Conservation (phyloP, 2,888 invertebrate genomes). For the Nephrocerus scutellatus region DNA sequence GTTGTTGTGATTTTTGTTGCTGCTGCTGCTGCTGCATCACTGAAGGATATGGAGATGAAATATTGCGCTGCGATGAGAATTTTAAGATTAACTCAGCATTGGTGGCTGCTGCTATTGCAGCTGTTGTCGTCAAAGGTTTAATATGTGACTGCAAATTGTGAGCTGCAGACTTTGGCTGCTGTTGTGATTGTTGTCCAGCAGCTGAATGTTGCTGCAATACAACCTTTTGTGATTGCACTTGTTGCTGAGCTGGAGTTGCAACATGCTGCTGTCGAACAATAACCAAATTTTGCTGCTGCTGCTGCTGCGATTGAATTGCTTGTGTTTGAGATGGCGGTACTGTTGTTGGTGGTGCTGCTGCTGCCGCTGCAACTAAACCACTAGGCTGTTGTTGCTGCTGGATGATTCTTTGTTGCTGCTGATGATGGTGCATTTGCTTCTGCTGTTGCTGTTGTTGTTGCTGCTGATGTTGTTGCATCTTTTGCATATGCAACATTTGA, state of each 20-base stretch:
- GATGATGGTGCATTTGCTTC: slow-evolving; percentile 27
- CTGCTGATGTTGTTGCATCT: slow-evolving; percentile 14
- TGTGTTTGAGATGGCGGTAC: slow-evolving; percentile 16
- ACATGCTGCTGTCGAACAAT: slow-evolving; percentile 23
- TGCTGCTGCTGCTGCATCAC: slow-evolving; percentile 13
- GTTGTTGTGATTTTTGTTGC: slow-evolving; percentile 30
- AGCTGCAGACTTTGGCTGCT: slow-evolving; percentile 29
- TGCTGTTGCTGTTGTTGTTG: slow-evolving; percentile 20
- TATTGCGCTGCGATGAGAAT: no score
- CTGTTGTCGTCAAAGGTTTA: slow-evolving; percentile 26
- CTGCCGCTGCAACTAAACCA: slow-evolving; percentile 24
- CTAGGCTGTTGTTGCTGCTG: slow-evolving; percentile 19
- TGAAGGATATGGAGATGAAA: slow-evolving; percentile 12
- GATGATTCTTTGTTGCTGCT: slow-evolving; percentile 17
- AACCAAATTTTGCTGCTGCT: slow-evolving; percentile 18
- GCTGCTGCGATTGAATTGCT: slow-evolving; percentile 12
- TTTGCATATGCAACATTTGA: slow-evolving; percentile 13
- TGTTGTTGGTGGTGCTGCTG: slow-evolving; percentile 23
- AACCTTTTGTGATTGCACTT: neutral
- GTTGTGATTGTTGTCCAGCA: slow-evolving; percentile 14
- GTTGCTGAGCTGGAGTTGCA: slow-evolving; percentile 3
- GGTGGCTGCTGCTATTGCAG: slow-evolving; percentile 29
- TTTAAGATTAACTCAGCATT: no score
- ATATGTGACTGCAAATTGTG: slow-evolving; percentile 36
- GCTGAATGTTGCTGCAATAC: slow-evolving; percentile 14